Evolutionary conservation across 2,888 invertebrate species (phyloP).

Genomic region (Eristalinus sepulchralis): DNA sequence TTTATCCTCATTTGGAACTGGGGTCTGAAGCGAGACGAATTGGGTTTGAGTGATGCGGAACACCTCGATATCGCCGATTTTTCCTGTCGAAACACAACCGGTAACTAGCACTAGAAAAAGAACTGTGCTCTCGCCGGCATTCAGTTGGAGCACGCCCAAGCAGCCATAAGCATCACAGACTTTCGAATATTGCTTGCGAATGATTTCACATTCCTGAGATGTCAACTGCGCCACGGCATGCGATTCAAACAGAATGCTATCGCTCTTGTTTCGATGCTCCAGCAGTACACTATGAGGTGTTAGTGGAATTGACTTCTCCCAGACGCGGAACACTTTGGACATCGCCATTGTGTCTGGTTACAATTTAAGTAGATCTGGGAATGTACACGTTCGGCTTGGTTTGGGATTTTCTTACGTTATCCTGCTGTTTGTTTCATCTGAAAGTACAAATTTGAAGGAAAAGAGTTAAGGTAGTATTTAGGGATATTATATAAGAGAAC

Average conservation of each 20-base stretch:
- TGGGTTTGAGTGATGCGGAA: constrained; percentile 96
- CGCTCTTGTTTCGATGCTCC: constrained; percentile 93
- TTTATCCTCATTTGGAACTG: constrained; percentile 84
- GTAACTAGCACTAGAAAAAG: constrained; percentile 96
- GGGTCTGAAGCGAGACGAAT: constrained; percentile 92
- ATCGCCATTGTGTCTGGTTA: constrained; percentile 88
- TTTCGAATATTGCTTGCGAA: constrained; percentile 94
- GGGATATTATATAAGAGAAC: no score
- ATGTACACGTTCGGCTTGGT: background rate
- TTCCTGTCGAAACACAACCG: constrained; percentile 97
- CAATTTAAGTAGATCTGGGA: background rate
- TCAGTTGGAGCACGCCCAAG: constrained; percentile 94
- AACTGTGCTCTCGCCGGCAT: constrained; percentile 91
- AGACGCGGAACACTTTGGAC: constrained; percentile 95
- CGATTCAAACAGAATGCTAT: constrained; percentile 94
- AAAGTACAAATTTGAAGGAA: background rate
- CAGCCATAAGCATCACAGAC: constrained; percentile 97
- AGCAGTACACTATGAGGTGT: constrained; percentile 94
- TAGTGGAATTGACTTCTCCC: constrained; percentile 92
- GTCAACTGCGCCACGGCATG: constrained; percentile 88
- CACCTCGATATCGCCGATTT: constrained; percentile 96
- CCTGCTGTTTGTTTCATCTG: constrained; percentile 21
- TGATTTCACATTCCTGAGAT: constrained; percentile 92
- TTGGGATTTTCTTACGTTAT: background rate
- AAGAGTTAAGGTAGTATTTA: no score